Evolutionary conservation across 2,888 invertebrate genomes (phyloP).

Genomic region (Sphecodes monilicornis): DNA sequence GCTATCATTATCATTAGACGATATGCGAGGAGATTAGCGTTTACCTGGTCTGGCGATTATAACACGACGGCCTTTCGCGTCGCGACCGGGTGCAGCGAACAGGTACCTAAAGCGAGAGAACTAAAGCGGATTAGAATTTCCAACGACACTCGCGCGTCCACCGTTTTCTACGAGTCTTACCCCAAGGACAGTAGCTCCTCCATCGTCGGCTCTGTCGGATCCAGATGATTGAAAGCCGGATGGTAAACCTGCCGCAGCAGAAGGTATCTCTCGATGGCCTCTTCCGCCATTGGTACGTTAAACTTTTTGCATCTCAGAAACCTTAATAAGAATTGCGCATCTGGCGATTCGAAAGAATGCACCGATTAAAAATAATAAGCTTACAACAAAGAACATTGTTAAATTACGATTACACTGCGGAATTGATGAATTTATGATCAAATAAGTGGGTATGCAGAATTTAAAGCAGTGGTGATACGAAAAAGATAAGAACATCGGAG

Average conservation of each 20-base stretch:
- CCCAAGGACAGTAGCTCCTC: conserved; percentile 90
- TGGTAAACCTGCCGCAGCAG: conserved; percentile 91
- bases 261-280: conserved; percentile 91
- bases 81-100: conserved; percentile 92
- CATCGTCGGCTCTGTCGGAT: conserved; percentile 89
- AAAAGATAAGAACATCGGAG: too few species aligned
- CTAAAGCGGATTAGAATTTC: background rate
- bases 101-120: conserved; percentile 86
- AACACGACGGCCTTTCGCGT: conserved; percentile 90
- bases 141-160: background rate
- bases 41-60: conserved; percentile 92
- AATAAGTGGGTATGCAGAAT: too few species aligned
- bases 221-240: conserved; percentile 90
- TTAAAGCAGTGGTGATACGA: too few species aligned
- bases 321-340: conserved; percentile 89
- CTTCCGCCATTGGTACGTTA: conserved; percentile 91
- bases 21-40: background rate
- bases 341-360: conserved; percentile 83
- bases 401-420: background rate
- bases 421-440: background rate
- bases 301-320: conserved; percentile 93
- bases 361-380: background rate
- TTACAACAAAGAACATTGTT: background rate
- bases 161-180: conserved; percentile 81
- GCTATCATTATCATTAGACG: conserved; percentile 7